Percentiles rank a stretch among this genome's conserved stretches.
Conservation (phyloP, 2,113 vertebrate genomes). For the Rhinopithecus roxellana region DNA sequence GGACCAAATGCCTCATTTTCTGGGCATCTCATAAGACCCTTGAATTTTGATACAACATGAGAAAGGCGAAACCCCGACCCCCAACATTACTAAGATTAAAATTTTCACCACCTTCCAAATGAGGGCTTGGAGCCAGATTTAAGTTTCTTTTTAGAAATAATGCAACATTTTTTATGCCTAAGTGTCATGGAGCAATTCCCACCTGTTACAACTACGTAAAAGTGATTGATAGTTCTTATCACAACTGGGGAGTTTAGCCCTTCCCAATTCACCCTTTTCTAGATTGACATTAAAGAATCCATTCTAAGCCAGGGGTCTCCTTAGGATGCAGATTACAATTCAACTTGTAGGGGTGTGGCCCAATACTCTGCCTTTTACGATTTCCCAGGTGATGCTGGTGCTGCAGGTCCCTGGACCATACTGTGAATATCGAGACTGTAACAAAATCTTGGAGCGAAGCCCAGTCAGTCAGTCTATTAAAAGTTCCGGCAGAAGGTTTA, state of each 20-base stretch:
- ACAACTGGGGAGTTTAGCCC: not conserved
- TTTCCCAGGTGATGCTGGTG: not conserved
- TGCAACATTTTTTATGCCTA: not conserved
- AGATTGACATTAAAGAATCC: not conserved
- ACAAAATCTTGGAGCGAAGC: not conserved
- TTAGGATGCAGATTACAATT: not conserved
- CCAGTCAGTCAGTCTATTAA: not conserved
- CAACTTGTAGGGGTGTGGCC: not conserved
- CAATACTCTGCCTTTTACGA: not conserved
- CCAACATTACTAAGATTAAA: not conserved
- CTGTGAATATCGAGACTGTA: not conserved
- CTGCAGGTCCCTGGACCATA: not conserved
- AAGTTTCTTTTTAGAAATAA: not conserved
- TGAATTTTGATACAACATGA: not conserved
- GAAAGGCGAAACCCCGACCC: not conserved
- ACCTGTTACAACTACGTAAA: not conserved
- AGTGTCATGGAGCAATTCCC: not conserved
- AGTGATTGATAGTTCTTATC: not conserved
- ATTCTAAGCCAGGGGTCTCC: not conserved
- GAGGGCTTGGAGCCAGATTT: not conserved
- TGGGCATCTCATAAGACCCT: not conserved
- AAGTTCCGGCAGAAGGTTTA: not conserved
- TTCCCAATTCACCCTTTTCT: not conserved
- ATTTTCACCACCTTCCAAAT: not conserved
- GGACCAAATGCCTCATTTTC: not conserved